phyloP scores from a whole-genome alignment of 2,888 invertebrate species.

The Drosophila mimica region DNA sequence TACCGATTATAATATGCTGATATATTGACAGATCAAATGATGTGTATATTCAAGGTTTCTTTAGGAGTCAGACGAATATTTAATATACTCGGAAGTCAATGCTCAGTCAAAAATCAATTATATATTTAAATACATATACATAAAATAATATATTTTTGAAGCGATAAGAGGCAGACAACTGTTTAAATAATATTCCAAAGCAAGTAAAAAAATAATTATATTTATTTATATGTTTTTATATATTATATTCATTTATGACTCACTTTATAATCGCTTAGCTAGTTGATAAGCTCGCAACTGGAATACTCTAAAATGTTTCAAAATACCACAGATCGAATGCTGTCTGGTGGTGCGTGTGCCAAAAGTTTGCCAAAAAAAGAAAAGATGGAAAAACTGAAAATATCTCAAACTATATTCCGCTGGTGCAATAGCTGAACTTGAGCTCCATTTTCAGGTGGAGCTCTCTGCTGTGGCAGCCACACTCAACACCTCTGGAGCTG shows the following conservation, averaged over 20 bases:
- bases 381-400: neutral
- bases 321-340: conserved; percentile 4
- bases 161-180: neutral
- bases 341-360: conserved; percentile 34
- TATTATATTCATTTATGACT: neutral
- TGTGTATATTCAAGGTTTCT: neutral
- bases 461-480: conserved; percentile 15
- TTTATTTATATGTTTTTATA: neutral
- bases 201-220: no score
- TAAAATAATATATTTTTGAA: neutral
- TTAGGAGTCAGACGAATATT: neutral
- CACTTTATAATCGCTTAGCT: neutral
- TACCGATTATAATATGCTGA: neutral
- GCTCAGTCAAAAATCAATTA: neutral
- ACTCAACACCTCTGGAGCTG: conserved; percentile 76
- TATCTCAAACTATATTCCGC: neutral
- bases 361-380: conserved; percentile 14
- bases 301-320: conserved; percentile 19
- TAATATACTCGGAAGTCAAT: neutral
- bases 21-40: neutral
- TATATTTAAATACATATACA: neutral
- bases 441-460: conserved; percentile 3
- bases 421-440: conserved; percentile 20
- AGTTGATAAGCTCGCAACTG: neutral
- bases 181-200: neutral